These are phyloP conservation scores for Rana temporaria DNA, from an alignment of 2,113 vertebrate species.

Conservation along the genomic window DNA sequence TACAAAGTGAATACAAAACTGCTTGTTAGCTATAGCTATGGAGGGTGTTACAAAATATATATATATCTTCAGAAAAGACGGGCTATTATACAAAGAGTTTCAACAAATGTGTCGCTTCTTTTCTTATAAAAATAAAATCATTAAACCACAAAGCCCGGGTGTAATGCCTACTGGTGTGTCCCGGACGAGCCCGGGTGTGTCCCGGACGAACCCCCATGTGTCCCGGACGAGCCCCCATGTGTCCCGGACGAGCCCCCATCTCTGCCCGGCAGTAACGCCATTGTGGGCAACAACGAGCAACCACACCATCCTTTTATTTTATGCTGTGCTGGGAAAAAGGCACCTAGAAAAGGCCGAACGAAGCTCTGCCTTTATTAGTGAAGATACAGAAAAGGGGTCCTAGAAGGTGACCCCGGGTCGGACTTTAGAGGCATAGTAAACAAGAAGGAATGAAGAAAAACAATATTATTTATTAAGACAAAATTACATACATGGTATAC, in stretches of 20 bases:
- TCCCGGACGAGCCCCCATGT: not conserved
- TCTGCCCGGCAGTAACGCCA: not conserved
- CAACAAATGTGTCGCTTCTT: not conserved
- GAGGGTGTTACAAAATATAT: constrained; percentile 71
- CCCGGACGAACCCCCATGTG: not conserved
- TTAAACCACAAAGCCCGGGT: not conserved
- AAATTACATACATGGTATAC: too few relatives aligned
- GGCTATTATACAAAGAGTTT: not conserved
- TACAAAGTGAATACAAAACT: constrained; percentile 75
- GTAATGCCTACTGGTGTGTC: not conserved
- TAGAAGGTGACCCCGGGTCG: too few relatives aligned
- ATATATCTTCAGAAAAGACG: not conserved
- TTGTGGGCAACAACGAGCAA: not conserved
- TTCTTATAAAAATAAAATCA: not conserved
- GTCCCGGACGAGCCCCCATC: not conserved
- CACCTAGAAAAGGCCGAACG: too few relatives aligned
- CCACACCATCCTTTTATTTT: not conserved
- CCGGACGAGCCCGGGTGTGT: not conserved
- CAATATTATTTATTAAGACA: too few relatives aligned
- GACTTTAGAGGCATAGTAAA: too few relatives aligned
- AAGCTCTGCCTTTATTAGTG: too few relatives aligned
- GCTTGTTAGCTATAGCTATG: constrained; percentile 66
- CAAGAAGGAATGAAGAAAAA: too few relatives aligned
- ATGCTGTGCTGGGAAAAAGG: not conserved
- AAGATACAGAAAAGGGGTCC: too few relatives aligned